Evolutionary conservation across 2,797 vertebrate genomes (phyloP).

Genomic region (Danionella dracula): DNA sequence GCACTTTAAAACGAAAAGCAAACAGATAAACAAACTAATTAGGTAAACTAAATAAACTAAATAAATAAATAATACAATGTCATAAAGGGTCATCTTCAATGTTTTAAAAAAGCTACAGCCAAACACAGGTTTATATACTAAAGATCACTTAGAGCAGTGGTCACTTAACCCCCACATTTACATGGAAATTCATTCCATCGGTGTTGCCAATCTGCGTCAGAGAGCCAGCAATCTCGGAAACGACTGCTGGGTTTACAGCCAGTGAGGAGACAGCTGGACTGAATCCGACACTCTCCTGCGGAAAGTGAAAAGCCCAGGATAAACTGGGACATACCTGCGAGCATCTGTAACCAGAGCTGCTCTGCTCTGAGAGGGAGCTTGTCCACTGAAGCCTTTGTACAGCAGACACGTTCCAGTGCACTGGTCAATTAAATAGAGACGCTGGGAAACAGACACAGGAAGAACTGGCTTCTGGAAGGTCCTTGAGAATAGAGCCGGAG

Average conservation of each 20-base stretch:
- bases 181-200: conserved; percentile 47
- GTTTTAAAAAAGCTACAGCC: no score
- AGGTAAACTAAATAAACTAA: no score
- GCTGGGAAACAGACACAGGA: conserved; percentile 23
- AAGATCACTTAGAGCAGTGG: not conserved
- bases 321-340: conserved; percentile 39
- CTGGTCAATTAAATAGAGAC: conserved; percentile 3
- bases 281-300: conserved; percentile 38
- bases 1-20: no score
- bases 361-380: not conserved
- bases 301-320: conserved; percentile 55
- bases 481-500: conserved; percentile 48
- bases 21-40: no score
- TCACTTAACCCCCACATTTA: conserved; percentile 43
- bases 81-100: no score
- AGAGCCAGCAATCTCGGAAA: conserved; percentile 33
- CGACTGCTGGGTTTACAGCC: conserved; percentile 30
- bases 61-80: not conserved
- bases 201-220: conserved; percentile 48
- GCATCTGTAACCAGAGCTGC: conserved; percentile 45
- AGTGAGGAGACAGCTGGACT: conserved; percentile 59
- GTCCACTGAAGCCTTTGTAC: conserved; percentile 1
- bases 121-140: no score
- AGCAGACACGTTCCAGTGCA: not conserved
- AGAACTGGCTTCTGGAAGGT: conserved; percentile 24